phyloP scores from a whole-genome alignment of 2,113 vertebrate species.

The Oryzias celebensis region DNA sequence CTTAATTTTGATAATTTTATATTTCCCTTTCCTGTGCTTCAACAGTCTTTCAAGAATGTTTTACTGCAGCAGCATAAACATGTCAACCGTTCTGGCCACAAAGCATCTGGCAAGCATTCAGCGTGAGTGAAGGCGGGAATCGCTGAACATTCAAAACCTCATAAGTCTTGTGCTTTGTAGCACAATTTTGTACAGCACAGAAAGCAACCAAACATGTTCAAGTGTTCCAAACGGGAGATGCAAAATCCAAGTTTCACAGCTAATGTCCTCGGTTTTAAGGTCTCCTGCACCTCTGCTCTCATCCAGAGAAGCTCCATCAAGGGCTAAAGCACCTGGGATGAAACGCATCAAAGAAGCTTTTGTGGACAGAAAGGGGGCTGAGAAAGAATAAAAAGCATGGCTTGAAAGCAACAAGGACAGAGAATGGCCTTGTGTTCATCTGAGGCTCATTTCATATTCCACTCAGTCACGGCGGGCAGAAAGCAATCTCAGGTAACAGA shows the following conservation, averaged over 20 bases:
- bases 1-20: no score
- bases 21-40: no score
- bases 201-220: no score
- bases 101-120: slow-evolving; percentile 23
- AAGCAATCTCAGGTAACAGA: slow-evolving; percentile 79
- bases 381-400: slow-evolving; percentile 56
- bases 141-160: slow-evolving; percentile 27
- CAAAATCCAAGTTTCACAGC: slow-evolving; percentile 6
- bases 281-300: slow-evolving; percentile 14
- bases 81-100: slow-evolving; percentile 13
- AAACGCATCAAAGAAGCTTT: slow-evolving; percentile 69
- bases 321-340: slow-evolving; percentile 62
- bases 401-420: slow-evolving; percentile 63
- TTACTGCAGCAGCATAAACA: not conserved
- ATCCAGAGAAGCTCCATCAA: slow-evolving; percentile 34
- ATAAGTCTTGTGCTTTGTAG: not conserved
- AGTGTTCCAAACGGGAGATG: not conserved
- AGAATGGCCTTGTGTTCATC: slow-evolving; percentile 62
- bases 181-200: not conserved
- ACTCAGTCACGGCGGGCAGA: slow-evolving; percentile 66
- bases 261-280: not conserved
- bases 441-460: slow-evolving; percentile 69
- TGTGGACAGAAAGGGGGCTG: slow-evolving; percentile 44
- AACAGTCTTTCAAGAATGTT: no score
- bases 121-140: slow-evolving; percentile 18